phyloP scores from a whole-genome alignment of 2,888 invertebrate genomes.

The Hoplodrina blanda region DNA sequence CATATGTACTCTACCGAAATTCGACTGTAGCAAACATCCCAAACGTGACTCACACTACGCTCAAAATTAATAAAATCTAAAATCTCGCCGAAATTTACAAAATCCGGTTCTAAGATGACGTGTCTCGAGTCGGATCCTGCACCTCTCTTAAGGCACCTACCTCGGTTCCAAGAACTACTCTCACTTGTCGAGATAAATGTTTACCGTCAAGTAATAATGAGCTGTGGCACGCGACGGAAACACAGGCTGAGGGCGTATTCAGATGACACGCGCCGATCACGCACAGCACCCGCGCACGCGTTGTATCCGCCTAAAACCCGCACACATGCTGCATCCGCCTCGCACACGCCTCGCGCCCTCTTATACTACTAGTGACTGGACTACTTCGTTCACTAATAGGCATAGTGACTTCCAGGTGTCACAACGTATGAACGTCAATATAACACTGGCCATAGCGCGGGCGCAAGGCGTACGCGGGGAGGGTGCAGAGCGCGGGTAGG shows the following conservation, averaged over 20 bases:
- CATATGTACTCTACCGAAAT: neutral
- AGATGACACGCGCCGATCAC: no score
- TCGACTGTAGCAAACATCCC: neutral
- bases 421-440: no score
- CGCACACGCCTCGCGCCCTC: no score
- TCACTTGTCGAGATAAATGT: conserved; percentile 34
- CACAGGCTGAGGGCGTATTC: conserved; percentile 50
- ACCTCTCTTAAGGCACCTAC: neutral
- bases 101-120: conserved; percentile 29
- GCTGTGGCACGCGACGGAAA: conserved; percentile 48
- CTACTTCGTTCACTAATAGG: no score
- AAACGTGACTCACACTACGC: neutral
- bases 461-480: no score
- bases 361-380: no score
- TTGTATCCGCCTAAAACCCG: no score
- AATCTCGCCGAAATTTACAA: neutral
- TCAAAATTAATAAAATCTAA: neutral
- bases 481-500: no score
- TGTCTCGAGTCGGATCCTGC: conserved; percentile 5
- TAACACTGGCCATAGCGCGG: no score
- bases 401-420: no score
- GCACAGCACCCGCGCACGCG: no score
- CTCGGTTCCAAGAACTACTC: conserved; percentile 45
- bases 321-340: no score
- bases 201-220: conserved; percentile 43